phyloP scores from a whole-genome alignment of 2,888 invertebrate species.

The Eupithecia insigniata region DNA sequence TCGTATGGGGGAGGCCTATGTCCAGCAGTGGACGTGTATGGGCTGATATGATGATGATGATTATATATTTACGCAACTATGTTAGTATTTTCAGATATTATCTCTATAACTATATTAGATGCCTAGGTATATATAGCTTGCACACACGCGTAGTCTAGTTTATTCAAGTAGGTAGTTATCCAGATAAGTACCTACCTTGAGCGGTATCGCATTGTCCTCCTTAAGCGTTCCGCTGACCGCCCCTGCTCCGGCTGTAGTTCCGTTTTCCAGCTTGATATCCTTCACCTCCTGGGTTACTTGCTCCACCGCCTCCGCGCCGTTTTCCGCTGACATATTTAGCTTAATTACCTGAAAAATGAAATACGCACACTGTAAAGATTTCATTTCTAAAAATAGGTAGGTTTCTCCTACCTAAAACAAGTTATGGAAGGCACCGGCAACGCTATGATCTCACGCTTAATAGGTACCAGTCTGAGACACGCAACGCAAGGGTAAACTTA shows the following conservation, averaged over 20 bases:
- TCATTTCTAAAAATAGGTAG: not conserved
- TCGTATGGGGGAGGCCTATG: too few relatives aligned
- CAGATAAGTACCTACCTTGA: constrained; percentile 50
- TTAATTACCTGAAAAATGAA: constrained; percentile 48
- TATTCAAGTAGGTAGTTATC: not conserved
- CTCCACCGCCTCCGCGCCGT: constrained; percentile 66
- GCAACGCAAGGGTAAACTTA: not conserved
- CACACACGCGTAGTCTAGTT: not conserved
- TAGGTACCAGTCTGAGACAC: not conserved
- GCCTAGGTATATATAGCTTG: too few relatives aligned
- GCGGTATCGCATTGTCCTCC: constrained; percentile 68
- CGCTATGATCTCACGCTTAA: not conserved
- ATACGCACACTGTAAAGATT: not conserved
- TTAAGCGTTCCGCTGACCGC: constrained; percentile 75
- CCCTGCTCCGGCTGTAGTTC: constrained; percentile 61
- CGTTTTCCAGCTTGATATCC: constrained; percentile 84
- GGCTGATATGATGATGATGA: too few relatives aligned
- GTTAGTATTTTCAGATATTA: not conserved
- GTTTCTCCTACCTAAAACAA: not conserved
- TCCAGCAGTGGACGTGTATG: too few relatives aligned
- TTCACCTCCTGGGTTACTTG: constrained; percentile 78
- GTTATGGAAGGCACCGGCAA: not conserved
- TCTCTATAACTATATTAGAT: not conserved
- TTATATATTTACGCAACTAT: not conserved
- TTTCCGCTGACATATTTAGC: constrained; percentile 66